Evolutionary conservation across 2,797 vertebrate species (phyloP).

Genomic region (Denticeps clupeoides): DNA sequence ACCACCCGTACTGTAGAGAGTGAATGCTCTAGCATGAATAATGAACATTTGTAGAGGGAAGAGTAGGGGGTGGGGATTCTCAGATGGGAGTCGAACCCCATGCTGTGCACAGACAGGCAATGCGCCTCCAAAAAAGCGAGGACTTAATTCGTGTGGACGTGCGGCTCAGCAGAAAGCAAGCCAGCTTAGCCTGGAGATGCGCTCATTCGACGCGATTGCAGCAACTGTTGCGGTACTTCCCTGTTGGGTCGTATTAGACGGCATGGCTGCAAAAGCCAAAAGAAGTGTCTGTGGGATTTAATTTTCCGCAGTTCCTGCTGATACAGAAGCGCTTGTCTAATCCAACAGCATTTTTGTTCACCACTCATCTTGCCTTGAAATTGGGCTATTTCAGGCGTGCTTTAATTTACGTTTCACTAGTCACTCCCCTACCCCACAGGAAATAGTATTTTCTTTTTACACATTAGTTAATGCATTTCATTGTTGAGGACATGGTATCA

Average conservation of each 20-base stretch:
- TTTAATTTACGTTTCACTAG: no score
- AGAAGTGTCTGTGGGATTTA: constrained; percentile 33
- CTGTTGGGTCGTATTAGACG: constrained; percentile 36
- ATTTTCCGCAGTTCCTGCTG: no score
- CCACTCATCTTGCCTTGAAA: no score
- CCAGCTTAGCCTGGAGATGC: constrained; percentile 20
- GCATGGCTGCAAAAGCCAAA: constrained; percentile 16
- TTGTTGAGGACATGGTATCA: no score
- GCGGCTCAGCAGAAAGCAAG: constrained; percentile 21
- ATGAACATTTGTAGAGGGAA: constrained; percentile 16
- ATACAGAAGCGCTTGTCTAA: no score
- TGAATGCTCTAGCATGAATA: constrained; percentile 18
- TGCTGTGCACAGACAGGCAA: constrained; percentile 24
- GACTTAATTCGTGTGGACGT: constrained; percentile 34
- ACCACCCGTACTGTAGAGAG: constrained; percentile 22
- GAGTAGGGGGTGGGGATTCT: constrained; percentile 6
- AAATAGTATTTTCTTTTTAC: no score
- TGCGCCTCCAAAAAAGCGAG: constrained; percentile 15
- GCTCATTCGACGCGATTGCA: constrained; percentile 35
- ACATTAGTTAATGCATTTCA: no score
- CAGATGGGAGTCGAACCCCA: constrained; percentile 21
- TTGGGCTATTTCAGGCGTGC: no score
- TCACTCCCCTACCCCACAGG: no score
- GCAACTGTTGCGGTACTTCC: constrained; percentile 31
- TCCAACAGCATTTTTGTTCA: no score